Evolutionary conservation across 2,797 vertebrate genomes (phyloP).

Genomic region (Centroberyx gerrardi): DNA sequence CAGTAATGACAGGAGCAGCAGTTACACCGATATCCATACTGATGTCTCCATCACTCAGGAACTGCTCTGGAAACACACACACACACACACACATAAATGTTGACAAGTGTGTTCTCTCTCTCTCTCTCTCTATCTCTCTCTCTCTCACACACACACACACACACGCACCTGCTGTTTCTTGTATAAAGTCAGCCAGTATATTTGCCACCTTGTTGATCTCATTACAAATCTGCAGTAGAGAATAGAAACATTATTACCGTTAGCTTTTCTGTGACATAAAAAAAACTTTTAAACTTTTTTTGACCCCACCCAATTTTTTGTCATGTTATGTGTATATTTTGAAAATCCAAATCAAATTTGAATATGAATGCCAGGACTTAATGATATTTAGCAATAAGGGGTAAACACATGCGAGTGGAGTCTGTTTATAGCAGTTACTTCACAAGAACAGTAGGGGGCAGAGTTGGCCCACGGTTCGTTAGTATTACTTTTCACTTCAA

Average conservation of each 20-base stretch:
- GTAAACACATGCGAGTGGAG: too few relatives aligned
- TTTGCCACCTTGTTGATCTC: constrained; percentile 90
- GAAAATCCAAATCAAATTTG: too few relatives aligned
- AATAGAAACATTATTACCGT: constrained; percentile 4
- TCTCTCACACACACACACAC: background rate
- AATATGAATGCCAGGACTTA: too few relatives aligned
- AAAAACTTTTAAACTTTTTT: background rate
- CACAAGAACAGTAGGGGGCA: background rate
- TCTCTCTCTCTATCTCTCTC: background rate
- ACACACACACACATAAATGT: background rate
- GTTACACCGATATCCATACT: constrained; percentile 86
- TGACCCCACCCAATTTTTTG: too few relatives aligned
- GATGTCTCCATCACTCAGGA: constrained; percentile 87
- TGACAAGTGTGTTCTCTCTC: background rate
- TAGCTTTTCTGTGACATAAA: background rate
- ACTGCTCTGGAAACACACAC: constrained; percentile 79
- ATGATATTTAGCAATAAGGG: too few relatives aligned
- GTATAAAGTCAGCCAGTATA: constrained; percentile 88
- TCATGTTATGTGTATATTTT: too few relatives aligned
- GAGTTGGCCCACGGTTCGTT: background rate
- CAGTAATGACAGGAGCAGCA: constrained; percentile 83
- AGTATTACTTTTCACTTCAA: too few relatives aligned
- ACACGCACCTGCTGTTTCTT: constrained; percentile 86
- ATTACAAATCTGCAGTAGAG: constrained; percentile 87
- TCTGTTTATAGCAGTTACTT: too few relatives aligned